Percentiles rank a stretch among this genome's conserved stretches.
Conservation (phyloP, 2,113 vertebrate genomes). For the Sander vitreus region DNA sequence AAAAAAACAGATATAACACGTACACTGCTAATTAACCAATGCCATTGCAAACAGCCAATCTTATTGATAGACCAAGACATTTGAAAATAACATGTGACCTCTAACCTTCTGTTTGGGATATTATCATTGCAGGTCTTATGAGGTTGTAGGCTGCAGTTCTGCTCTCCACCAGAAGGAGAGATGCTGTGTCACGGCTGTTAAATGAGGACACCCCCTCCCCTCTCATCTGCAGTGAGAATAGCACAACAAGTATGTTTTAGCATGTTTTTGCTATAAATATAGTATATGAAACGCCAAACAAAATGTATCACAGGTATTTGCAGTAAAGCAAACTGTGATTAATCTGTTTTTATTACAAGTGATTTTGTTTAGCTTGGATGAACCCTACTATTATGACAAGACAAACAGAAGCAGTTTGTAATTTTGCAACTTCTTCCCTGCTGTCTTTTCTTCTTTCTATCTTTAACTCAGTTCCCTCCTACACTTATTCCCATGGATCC, state of each 20-base stretch:
- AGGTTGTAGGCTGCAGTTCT: slow-evolving; percentile 61
- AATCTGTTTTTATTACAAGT: background rate
- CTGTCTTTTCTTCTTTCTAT: background rate
- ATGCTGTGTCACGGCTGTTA: slow-evolving; percentile 70
- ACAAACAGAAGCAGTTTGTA: background rate
- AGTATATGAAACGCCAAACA: background rate
- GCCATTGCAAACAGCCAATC: background rate
- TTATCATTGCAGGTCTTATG: slow-evolving; percentile 48
- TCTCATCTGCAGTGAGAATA: slow-evolving; percentile 37
- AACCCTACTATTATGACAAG: background rate
- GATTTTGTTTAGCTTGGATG: background rate
- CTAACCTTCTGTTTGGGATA: slow-evolving; percentile 22
- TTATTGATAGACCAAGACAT: background rate
- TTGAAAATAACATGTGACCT: background rate
- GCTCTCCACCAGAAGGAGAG: slow-evolving; percentile 56
- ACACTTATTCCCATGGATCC: slow-evolving; percentile 6
- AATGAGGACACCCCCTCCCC: slow-evolving; percentile 45
- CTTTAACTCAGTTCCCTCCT: slow-evolving; percentile 32
- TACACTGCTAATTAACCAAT: background rate
- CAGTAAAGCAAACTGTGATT: background rate
- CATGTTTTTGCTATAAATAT: slow-evolving; percentile 6
- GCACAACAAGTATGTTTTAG: background rate
- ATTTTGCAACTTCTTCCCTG: background rate
- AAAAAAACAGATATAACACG: background rate
- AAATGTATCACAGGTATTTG: background rate